Percentiles rank a stretch among this genome's conserved stretches.
Evolutionary conservation across 2,113 vertebrate species (phyloP).

Genomic region (Pagrus major): DNA sequence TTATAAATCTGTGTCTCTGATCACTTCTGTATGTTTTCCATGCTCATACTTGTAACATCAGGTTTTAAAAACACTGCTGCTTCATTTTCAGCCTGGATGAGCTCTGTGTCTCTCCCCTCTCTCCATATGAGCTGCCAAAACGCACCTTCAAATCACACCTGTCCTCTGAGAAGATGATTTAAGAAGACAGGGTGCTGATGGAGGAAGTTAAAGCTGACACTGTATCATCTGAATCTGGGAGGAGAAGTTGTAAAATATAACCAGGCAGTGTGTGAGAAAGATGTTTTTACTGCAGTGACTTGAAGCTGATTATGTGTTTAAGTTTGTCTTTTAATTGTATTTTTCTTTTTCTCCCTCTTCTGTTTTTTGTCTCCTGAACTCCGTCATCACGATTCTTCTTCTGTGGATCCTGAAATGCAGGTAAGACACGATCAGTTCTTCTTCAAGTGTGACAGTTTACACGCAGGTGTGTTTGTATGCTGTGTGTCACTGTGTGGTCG

Average conservation of each 20-base stretch:
- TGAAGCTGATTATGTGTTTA: neutral
- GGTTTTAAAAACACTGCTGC: neutral
- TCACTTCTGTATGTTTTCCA: neutral
- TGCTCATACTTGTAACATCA: neutral
- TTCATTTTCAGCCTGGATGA: neutral
- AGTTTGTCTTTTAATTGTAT: neutral
- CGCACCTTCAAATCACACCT: neutral
- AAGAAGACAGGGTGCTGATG: neutral
- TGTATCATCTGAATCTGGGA: neutral
- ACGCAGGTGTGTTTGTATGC: neutral
- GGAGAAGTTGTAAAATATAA: neutral
- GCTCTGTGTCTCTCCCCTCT: neutral
- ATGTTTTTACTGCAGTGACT: neutral
- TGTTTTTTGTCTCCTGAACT: constrained; percentile 1
- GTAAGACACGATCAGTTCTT: neutral
- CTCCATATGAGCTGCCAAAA: constrained; percentile 9
- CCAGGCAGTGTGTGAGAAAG: neutral
- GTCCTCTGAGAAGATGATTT: neutral
- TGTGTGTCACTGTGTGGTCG: neutral
- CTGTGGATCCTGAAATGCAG: constrained; percentile 18
- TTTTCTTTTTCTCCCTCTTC: constrained; percentile 5
- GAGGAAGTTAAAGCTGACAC: neutral
- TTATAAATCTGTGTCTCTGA: neutral
- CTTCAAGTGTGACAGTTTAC: neutral
- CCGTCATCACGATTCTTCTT: neutral